Conservation (phyloP, 2,797 vertebrate species). For the Hyperoplus lanceolatus region DNA sequence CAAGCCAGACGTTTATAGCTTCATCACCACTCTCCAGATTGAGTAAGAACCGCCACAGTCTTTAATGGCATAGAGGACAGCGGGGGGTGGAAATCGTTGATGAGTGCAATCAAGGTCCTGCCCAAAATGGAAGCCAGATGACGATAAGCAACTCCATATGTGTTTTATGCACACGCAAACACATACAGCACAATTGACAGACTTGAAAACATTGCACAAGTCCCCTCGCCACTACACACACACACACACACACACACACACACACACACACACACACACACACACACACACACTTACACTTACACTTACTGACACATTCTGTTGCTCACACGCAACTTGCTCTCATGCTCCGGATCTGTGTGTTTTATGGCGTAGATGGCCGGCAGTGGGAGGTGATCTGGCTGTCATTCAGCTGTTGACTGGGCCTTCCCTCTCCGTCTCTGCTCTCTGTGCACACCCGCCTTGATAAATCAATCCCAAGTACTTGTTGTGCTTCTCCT, state of each 20-base stretch:
- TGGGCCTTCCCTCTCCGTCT: conserved; percentile 14
- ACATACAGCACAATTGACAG: conserved; percentile 28
- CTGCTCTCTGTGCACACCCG: conserved; percentile 4
- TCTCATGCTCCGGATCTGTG: conserved; percentile 16
- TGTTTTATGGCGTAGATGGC: conserved; percentile 44
- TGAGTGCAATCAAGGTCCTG: conserved; percentile 61
- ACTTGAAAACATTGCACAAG: conserved; percentile 50
- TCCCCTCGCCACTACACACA: conserved; percentile 37
- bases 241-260: conserved; percentile 16
- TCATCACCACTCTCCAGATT: not conserved
- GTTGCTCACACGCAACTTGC: conserved; percentile 43
- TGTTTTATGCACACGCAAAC: conserved; percentile 54
- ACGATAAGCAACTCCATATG: conserved; percentile 66
- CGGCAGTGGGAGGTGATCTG: conserved; percentile 34
- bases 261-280: conserved; percentile 36
- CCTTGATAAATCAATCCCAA: conserved; percentile 36
- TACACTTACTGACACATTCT: conserved; percentile 42
- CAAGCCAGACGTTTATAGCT: not conserved
- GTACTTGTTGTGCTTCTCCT: conserved; percentile 22
- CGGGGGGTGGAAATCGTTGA: conserved; percentile 36
- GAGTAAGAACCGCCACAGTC: conserved; percentile 10
- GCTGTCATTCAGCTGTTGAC: conserved; percentile 37
- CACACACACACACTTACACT: conserved; percentile 24
- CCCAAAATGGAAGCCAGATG: conserved; percentile 71
- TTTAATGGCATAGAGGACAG: conserved; percentile 37